Percentiles rank a stretch among this genome's conserved stretches.
phyloP scores from a whole-genome alignment of 2,888 invertebrate genomes.

The Scaptomyza polygonia region DNA sequence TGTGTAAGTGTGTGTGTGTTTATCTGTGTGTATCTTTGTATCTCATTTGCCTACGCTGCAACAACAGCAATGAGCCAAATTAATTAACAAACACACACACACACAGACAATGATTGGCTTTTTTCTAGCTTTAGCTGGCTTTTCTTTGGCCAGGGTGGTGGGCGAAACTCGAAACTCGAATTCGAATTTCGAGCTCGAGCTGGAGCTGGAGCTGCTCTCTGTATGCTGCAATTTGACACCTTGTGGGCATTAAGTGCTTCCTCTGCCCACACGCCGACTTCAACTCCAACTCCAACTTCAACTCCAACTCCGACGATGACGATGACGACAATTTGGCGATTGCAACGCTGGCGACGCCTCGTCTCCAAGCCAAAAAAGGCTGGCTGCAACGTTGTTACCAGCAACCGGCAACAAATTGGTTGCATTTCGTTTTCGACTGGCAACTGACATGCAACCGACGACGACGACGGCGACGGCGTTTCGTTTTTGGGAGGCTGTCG shows the following conservation, averaged over 20 bases:
- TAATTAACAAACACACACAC: constrained; percentile 71
- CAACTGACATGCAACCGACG: constrained; percentile 68
- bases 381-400: constrained; percentile 27
- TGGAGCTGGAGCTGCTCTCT: constrained; percentile 33
- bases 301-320: constrained; percentile 16
- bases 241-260: constrained; percentile 84
- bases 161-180: constrained; percentile 20
- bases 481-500: constrained; percentile 63
- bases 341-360: constrained; percentile 67
- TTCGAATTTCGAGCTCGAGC: constrained; percentile 24
- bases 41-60: constrained; percentile 72
- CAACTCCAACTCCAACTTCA: constrained; percentile 16
- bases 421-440: constrained; percentile 72
- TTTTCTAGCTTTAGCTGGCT: constrained; percentile 49
- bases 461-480: constrained; percentile 36
- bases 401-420: constrained; percentile 74
- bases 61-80: constrained; percentile 47
- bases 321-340: constrained; percentile 46
- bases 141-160: constrained; percentile 46
- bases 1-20: constrained; percentile 34
- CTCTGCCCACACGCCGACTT: constrained; percentile 80
- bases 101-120: constrained; percentile 32
- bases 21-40: constrained; percentile 55
- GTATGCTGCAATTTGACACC: constrained; percentile 81
- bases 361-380: constrained; percentile 70